Evolutionary conservation across 2,797 vertebrate species (phyloP).

Genomic region (Pseudotriccus pelzelni): DNA sequence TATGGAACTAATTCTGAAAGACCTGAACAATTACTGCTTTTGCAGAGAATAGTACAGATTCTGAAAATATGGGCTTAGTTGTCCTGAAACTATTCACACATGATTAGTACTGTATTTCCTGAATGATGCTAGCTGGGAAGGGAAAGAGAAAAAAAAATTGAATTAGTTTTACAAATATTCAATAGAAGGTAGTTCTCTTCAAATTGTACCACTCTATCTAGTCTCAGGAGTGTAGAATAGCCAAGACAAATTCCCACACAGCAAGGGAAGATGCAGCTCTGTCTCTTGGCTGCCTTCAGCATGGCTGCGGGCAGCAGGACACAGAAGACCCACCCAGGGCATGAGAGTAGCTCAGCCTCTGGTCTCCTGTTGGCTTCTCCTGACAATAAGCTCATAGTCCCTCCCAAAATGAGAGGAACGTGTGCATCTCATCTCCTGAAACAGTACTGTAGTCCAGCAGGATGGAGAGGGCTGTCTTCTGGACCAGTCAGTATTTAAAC

Average conservation of each 20-base stretch:
- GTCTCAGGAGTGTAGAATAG: background rate
- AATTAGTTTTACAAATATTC: background rate
- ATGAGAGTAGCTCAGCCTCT: background rate
- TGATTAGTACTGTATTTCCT: background rate
- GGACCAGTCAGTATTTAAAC: background rate
- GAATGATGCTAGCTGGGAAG: background rate
- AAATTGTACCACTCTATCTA: background rate
- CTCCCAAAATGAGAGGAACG: background rate
- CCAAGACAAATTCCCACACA: background rate
- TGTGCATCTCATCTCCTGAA: background rate
- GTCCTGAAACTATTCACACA: background rate
- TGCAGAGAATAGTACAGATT: slow-evolving; percentile 30
- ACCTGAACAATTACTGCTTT: slow-evolving; percentile 49
- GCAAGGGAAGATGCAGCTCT: background rate
- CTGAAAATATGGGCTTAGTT: slow-evolving; percentile 34
- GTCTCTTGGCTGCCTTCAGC: background rate
- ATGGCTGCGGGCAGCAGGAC: background rate
- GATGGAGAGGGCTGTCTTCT: background rate
- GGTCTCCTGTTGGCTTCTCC: background rate
- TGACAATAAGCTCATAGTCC: background rate
- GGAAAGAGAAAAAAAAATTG: background rate
- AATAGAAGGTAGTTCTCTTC: background rate
- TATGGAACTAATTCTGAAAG: slow-evolving; percentile 50
- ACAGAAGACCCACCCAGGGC: background rate
- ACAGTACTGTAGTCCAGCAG: background rate